These are phyloP conservation scores for Dryobota labecula DNA, from an alignment of 2,888 invertebrate genomes.

Conservation along the genomic window DNA sequence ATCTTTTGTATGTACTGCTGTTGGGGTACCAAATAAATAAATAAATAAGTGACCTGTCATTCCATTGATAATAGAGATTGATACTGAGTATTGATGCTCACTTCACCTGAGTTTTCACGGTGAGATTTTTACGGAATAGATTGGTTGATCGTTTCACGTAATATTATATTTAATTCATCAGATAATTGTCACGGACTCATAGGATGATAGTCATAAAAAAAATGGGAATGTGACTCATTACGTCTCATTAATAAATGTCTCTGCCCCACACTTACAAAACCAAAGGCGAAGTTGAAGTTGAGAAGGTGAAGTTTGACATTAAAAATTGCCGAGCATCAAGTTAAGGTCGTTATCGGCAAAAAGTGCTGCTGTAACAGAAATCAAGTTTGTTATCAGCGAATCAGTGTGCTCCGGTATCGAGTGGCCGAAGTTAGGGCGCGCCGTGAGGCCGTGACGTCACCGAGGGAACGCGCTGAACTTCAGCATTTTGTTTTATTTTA, in stretches of 20 bases:
- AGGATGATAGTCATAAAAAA: background rate
- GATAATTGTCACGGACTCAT: background rate
- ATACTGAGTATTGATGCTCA: too few relatives aligned
- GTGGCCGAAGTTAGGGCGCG: constrained; percentile 36
- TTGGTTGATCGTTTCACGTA: background rate
- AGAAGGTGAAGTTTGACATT: constrained; percentile 35
- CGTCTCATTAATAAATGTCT: background rate
- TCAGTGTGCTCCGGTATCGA: constrained; percentile 41
- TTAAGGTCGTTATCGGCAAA: constrained; percentile 44
- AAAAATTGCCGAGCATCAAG: constrained; percentile 30
- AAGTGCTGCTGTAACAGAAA: constrained; percentile 46
- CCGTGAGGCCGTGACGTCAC: constrained; percentile 20
- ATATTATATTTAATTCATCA: background rate
- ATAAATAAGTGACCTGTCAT: too few relatives aligned
- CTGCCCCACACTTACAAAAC: background rate
- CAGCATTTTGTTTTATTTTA: constrained; percentile 13
- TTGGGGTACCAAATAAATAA: too few relatives aligned
- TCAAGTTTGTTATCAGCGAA: constrained; percentile 58
- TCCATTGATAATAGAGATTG: too few relatives aligned
- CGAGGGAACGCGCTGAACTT: background rate
- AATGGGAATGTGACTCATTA: background rate
- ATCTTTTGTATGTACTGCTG: too few relatives aligned
- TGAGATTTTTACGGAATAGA: too few relatives aligned
- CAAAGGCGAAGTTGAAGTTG: too few relatives aligned
- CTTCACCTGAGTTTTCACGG: too few relatives aligned